Evolutionary conservation across 2,888 invertebrate genomes (phyloP), one percentile per base, ranked within the genome.

Genomic region (Andrena bicolor): DNA sequence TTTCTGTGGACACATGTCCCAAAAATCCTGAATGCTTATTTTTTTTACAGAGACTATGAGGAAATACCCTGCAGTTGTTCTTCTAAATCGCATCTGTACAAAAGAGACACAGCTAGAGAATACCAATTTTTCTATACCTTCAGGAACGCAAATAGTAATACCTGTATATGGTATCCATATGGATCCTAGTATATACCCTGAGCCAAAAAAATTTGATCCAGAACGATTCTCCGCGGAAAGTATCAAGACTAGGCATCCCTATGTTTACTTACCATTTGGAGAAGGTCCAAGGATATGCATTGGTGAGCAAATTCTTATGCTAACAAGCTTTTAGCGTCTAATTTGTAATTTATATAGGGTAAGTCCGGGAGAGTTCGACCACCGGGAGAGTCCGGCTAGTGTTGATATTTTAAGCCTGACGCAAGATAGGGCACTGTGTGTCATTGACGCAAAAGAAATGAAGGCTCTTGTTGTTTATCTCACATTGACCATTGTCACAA

Each of bases 191-290:
- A 93, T 94, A 85, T 95, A 92, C 87, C 94, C 94, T 0, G 90
- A 95, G 20, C 95, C 95, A 0, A 92, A 94, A 0, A 93, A 91
- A 83, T 95, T 95, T 86, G 94, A 95, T 85, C 95, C 95, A 0
- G 95, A 95, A 80, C 90, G 95, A 64, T 95, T 95, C 85, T 89
- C 86, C 23, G 92, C 93, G 6, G 94, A 94, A 70, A 90, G 90
- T 64, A 64, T 88, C 2, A 89, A 90, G 4, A 5, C 72, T 13
- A 87, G 92, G 56, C 90, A 91, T 78, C 81, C 91, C 2, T 92
- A 91, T 61, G 61, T 77, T 3, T 93, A 91, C 80, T 69, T 93
- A 49, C 92, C 92, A 0, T 93, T 92, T 49, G 93, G 92, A 0
- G 91, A 92, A 83, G 92, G 92, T 1, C 92, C 92, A 7, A 83